Percentiles rank a stretch among this genome's conserved stretches.
phyloP scores from a whole-genome alignment of 2,797 vertebrate genomes.

The Cyclura pinguis region DNA sequence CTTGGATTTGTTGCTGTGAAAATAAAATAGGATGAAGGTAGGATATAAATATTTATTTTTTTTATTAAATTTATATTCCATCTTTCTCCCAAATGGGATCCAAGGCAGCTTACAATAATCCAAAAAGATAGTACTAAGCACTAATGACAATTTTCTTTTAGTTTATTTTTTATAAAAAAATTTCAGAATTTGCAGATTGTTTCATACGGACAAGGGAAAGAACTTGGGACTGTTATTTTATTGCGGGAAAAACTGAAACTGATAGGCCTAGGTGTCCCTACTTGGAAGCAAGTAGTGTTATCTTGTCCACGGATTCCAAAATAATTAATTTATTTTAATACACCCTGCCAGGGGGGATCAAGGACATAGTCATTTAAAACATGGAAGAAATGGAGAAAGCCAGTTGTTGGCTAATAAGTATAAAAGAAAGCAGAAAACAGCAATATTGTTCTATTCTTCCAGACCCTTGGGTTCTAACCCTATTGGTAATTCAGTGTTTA shows the following conservation, averaged over 20 bases:
- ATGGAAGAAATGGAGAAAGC: not conserved
- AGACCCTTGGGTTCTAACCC: slow-evolving; percentile 2
- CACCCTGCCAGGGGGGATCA: slow-evolving; percentile 33
- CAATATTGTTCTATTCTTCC: slow-evolving; percentile 18
- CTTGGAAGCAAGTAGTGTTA: not conserved
- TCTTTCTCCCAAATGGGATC: no score
- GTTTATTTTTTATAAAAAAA: not conserved
- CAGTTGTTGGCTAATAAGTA: slow-evolving; percentile 45
- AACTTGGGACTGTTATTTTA: not conserved
- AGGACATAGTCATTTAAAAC: slow-evolving; percentile 30
- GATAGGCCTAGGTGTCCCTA: not conserved
- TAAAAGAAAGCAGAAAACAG: slow-evolving; percentile 39
- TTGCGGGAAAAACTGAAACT: not conserved
- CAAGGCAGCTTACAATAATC: no score
- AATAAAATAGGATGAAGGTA: no score
- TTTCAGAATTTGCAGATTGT: not conserved
- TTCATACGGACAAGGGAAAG: not conserved
- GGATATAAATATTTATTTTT: no score
- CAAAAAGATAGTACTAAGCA: no score
- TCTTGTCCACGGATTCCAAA: not conserved
- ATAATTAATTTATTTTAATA: slow-evolving; percentile 49
- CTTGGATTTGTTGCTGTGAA: no score
- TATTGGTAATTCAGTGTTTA: slow-evolving; percentile 42
- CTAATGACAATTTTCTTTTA: not conserved
- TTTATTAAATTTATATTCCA: no score